phyloP scores from a whole-genome alignment of 1,140 invertebrate species.

The Papilio xuthus region DNA sequence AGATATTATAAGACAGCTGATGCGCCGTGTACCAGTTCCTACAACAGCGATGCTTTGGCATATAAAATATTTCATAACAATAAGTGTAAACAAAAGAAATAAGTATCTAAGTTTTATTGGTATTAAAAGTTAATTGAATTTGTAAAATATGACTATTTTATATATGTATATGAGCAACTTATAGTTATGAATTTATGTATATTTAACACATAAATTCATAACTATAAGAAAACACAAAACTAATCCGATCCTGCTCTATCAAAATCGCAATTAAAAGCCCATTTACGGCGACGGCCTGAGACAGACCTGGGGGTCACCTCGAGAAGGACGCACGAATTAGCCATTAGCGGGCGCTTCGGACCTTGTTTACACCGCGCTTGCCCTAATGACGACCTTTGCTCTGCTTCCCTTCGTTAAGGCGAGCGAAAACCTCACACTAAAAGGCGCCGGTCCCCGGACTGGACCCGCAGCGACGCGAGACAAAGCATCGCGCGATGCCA shows the following conservation, averaged over 20 bases:
- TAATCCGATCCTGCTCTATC: conserved; percentile 75
- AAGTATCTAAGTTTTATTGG: no score
- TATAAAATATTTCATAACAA: no score
- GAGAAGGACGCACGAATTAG: conserved; percentile 77
- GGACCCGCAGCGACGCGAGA: conserved; percentile 70
- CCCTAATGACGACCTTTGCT: conserved; percentile 82
- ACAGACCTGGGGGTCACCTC: conserved; percentile 78
- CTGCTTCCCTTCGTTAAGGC: conserved; percentile 82
- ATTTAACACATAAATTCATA: conserved; percentile 8
- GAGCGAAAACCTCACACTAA: conserved; percentile 81
- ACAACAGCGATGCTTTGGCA: no score
- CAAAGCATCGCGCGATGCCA: conserved; percentile 54
- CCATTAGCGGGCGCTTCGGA: conserved; percentile 80
- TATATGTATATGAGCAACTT: background rate
- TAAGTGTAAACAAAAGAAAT: no score
- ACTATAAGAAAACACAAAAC: conserved; percentile 60
- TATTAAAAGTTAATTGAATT: background rate
- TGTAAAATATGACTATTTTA: conserved; percentile 11
- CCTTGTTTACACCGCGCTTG: conserved; percentile 81
- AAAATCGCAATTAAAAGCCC: conserved; percentile 80
- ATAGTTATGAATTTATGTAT: no score
- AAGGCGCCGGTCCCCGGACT: conserved; percentile 70
- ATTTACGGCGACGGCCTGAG: conserved; percentile 71
- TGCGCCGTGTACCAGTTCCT: background rate
- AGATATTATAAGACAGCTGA: background rate